A percentile compares a stretch with the other conserved stretches of the same genome.
These are phyloP conservation scores for Diarsia rubi DNA, from an alignment of 2,888 invertebrate genomes.

Conservation along the genomic window DNA sequence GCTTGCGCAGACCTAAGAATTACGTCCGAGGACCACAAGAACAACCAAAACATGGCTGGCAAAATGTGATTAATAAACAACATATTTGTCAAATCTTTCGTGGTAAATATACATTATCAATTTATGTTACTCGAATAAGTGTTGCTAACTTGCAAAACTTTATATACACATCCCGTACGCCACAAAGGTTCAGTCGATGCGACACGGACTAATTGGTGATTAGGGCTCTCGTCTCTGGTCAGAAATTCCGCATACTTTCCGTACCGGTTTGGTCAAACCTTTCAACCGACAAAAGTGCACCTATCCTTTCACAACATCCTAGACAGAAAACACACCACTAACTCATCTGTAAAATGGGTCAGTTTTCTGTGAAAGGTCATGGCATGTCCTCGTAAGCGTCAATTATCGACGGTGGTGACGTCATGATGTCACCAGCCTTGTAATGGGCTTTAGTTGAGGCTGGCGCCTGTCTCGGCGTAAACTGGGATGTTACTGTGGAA, in stretches of 20 bases:
- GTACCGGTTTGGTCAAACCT: not conserved
- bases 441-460: conserved; percentile 65
- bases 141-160: not conserved
- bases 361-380: conserved; percentile 56
- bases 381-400: conserved; percentile 47
- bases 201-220: not conserved
- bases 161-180: not conserved
- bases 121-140: not conserved
- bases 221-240: accelerated
- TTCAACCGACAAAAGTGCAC: not conserved
- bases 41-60: not conserved
- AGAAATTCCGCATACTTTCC: not conserved
- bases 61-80: not conserved
- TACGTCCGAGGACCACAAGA: not conserved
- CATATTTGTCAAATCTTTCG: not conserved
- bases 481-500: conserved; percentile 50
- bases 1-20: not conserved
- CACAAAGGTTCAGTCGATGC: not conserved
- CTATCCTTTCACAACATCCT: not conserved
- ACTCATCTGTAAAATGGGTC: conserved; percentile 58
- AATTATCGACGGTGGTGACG: conserved; percentile 60
- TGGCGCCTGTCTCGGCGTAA: conserved; percentile 73
- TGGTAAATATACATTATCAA: not conserved
- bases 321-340: conserved; percentile 25
- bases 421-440: conserved; percentile 59